These are phyloP conservation scores for Actenoides hombroni DNA, from an alignment of 2,113 vertebrate species.

Conservation along the genomic window DNA sequence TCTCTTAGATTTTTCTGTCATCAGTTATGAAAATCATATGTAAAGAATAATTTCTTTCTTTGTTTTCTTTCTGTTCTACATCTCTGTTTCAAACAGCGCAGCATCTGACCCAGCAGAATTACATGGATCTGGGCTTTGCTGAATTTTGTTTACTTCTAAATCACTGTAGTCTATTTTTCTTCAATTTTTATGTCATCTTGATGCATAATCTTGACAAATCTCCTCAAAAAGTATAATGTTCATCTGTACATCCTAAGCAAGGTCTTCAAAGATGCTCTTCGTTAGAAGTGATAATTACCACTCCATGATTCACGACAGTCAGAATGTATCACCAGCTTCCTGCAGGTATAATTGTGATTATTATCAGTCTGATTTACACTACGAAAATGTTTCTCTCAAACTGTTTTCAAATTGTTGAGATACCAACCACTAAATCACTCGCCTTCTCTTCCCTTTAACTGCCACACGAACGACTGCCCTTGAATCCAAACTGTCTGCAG, in stretches of 20 bases:
- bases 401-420: slow-evolving; percentile 34
- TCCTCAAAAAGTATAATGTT: neutral
- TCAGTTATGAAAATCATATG: neutral
- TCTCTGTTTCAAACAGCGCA: neutral
- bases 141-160: neutral
- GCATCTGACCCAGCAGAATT: neutral
- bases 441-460: neutral
- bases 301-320: neutral
- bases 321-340: neutral
- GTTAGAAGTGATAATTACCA: neutral
- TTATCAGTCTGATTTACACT: neutral
- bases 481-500: neutral
- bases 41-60: neutral
- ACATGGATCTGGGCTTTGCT: neutral
- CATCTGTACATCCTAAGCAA: neutral
- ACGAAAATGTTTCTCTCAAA: neutral
- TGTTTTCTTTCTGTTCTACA: neutral
- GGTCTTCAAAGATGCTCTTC: neutral
- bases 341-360: neutral
- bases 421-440: neutral
- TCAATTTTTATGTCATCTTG: neutral
- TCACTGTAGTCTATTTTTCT: neutral
- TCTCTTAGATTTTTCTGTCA: neutral
- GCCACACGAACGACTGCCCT: neutral
- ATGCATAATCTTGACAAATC: neutral